Evolutionary conservation across 2,888 invertebrate species (phyloP), one percentile per base, ranked within the genome.

Genomic region (Rhamphomyia laevipes): DNA sequence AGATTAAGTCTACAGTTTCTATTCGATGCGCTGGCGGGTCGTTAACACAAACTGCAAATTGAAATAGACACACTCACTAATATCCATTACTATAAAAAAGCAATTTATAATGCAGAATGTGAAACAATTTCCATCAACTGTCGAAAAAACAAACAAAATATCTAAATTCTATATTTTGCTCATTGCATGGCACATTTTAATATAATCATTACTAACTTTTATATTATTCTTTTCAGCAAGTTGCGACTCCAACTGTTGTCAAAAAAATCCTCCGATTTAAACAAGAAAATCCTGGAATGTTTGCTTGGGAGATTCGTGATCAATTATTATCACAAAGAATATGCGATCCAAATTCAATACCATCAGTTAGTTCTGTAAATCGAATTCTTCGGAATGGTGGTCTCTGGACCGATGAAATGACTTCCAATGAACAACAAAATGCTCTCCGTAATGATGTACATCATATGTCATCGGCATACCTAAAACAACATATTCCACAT

Each of bases 241-340:
- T 94, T 54, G 93, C 94, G 53, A 94, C 95, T 4, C 94, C 94
- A 2, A 89, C 91, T 0, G 93, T 95, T 1, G 93, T 95, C 13
- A 88, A 92, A 73, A 90, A 92, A 73, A 95, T 96, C 58, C 79
- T 94, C 31, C 84, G 92, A 6, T 80, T 92, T 61, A 95, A 95
- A 67, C 90, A 91, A 64, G 92, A 94, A 67, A 93, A 94, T 70
- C 94, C 94, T 1, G 89, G 91, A 6, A 88, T 94, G 82, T 94
- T 95, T 68, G 94, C 94, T 11, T 95, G 94, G 93, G 95, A 95
- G 75, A 94, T 95, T 56, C 77, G 94, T 0, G 88, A 95, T 69
- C 82, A 89, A 60, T 75, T 95, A 55, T 80, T 94, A 48, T 81
- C 87, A 43, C 92, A 93, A 62, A 79, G 92, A 50, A 86, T 93